Evolutionary conservation across 2,888 invertebrate genomes (phyloP), one percentile per base, ranked within the genome.

Genomic region (Cephus pygmeus): DNA sequence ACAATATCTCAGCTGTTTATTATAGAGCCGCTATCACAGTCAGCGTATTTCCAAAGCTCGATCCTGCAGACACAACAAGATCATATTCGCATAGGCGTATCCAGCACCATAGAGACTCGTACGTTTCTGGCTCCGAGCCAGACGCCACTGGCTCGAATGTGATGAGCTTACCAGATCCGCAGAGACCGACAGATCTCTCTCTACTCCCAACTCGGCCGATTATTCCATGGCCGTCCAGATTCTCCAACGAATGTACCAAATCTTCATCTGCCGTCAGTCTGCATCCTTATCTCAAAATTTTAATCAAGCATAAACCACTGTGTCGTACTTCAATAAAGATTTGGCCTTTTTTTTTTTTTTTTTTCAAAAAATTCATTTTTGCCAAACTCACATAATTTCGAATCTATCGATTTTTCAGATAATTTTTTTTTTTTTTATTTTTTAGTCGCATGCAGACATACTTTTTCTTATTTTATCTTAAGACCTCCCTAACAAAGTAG

Each of bases 201-300:
- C 76, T 73, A 0, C 56, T 56, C 56, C 9, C 56, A 9, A 9
- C 23, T 56, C 15, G 40, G 40, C 40, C 80, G 81, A 85, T 85
- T 84, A 85, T 85, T 85, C 23, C 83, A 84, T 83, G 84, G 83
- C 83, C 83, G 81, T 79, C 82, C 80, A 82, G 82, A 9, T 23
- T 56, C 9, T 56, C 56, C 23, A 23, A 56, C 9, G 56, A 56
- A 56, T 23, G 9, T 9, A 56, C 23, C 9, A 56, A 56, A 56
- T 56, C 56, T 56, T 56, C 1, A 23, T 23, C 23, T 23, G 9
- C 1, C 2, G 2, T 56, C 23, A 23, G 9, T 56, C 56, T 56
- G 23, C 1, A 23, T 56, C 23, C 1, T 23, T 23, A 9, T 23
- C 56, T 56, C 9, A 9, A 23, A 9, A 9, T 40, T 15, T 15